Percentiles rank a stretch among this genome's conserved stretches.
These are phyloP conservation scores for Hystrix brachyura DNA, from an alignment of 2,113 vertebrate genomes.

Conservation along the genomic window DNA sequence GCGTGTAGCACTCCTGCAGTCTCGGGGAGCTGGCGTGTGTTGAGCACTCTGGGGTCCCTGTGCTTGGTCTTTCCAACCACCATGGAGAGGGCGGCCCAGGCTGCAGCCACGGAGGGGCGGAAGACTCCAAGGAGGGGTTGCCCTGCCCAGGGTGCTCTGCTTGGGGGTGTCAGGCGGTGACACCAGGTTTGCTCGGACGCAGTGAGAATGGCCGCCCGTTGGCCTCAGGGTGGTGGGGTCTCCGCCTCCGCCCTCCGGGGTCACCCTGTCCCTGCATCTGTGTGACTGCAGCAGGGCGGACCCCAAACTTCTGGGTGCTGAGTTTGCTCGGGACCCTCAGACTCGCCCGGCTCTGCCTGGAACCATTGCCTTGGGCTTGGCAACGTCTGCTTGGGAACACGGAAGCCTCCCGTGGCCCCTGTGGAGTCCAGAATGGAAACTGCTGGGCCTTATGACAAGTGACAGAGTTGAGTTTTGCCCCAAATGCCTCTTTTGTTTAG, in stretches of 20 bases:
- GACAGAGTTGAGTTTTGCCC: neutral
- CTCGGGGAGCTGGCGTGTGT: neutral
- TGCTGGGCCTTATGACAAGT: rapidly evolving
- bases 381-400: rapidly evolving
- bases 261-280: neutral
- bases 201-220: neutral
- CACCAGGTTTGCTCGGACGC: too few species aligned
- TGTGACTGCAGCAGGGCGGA: rapidly evolving
- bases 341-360: neutral
- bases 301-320: rapidly evolving
- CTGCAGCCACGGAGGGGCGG: neutral
- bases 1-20: too few species aligned
- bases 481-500: neutral
- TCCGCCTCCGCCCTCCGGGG: neutral
- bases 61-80: neutral
- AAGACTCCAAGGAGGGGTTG: neutral
- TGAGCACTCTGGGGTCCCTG: neutral
- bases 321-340: rapidly evolving
- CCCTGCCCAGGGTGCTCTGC: neutral
- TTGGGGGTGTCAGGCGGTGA: neutral
- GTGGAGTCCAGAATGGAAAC: neutral
- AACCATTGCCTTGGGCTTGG: neutral
- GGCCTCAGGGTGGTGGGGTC: neutral
- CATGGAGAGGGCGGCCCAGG: neutral
- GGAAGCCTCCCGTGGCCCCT: too few species aligned